A percentile compares a stretch with the other conserved stretches of the same genome.
phyloP scores from a whole-genome alignment of 2,888 invertebrate species.

The Priocnemis perturbator region DNA sequence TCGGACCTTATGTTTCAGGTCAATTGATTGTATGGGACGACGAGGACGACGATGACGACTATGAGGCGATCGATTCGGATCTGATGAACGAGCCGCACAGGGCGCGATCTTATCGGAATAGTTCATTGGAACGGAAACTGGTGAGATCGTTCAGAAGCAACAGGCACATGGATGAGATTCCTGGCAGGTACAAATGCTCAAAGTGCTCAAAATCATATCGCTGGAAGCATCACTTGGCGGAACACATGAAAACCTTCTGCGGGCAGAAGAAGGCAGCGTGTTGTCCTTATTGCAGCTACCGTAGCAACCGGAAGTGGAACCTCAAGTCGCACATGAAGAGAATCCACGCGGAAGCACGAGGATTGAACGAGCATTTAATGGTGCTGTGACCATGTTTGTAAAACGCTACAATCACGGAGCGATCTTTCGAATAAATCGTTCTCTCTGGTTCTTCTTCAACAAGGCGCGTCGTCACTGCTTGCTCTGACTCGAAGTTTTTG shows the following conservation, averaged over 20 bases:
- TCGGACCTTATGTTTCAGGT: slow-evolving; percentile 61
- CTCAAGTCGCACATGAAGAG: slow-evolving; percentile 83
- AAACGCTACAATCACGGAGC: neutral
- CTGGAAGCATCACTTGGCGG: slow-evolving; percentile 63
- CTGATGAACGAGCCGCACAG: neutral
- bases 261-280: slow-evolving; percentile 62
- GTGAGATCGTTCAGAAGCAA: slow-evolving; percentile 1
- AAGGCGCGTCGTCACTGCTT: no score
- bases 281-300: slow-evolving; percentile 77
- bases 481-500: neutral
- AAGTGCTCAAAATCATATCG: slow-evolving; percentile 60
- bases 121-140: slow-evolving; percentile 12
- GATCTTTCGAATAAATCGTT: neutral
- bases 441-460: neutral
- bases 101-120: slow-evolving; percentile 1
- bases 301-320: slow-evolving; percentile 83
- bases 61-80: neutral
- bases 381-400: no score
- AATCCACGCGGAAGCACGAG: slow-evolving; percentile 48
- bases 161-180: slow-evolving; percentile 4
- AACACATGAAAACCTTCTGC: slow-evolving; percentile 66
- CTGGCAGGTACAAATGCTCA: slow-evolving; percentile 52
- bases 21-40: slow-evolving; percentile 54
- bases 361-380: neutral
- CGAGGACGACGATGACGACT: no score